These are phyloP conservation scores for Seriola dumerili DNA, from an alignment of 2,113 vertebrate species.

Conservation along the genomic window DNA sequence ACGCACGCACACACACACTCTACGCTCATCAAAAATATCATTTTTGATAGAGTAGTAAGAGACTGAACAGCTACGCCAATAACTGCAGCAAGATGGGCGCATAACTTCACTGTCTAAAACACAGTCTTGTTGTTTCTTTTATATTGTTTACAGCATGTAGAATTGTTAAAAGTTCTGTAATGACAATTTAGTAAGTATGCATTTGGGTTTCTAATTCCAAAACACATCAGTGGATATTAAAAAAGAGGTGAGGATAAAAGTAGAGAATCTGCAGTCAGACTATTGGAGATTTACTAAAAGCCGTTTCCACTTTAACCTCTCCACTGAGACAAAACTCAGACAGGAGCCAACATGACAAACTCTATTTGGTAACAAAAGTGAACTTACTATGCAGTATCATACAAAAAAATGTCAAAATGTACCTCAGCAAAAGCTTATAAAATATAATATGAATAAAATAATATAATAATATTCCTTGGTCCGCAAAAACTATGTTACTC, in stretches of 20 bases:
- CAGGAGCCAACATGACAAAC: slow-evolving; percentile 78
- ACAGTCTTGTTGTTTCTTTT: not conserved
- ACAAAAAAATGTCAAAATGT: slow-evolving; percentile 94
- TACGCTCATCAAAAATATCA: slow-evolving; percentile 16
- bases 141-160: not conserved
- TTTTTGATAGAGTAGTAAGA: slow-evolving; percentile 24
- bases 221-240: slow-evolving; percentile 9
- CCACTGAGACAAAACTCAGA: slow-evolving; percentile 54
- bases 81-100: not conserved
- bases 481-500: slow-evolving; percentile 93
- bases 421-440: slow-evolving; percentile 97
- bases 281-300: slow-evolving; percentile 8
- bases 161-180: not conserved
- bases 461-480: slow-evolving; percentile 89
- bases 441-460: slow-evolving; percentile 88
- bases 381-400: slow-evolving; percentile 87
- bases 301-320: slow-evolving; percentile 8
- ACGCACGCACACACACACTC: not conserved
- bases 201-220: not conserved
- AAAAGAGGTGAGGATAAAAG: not conserved
- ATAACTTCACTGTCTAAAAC: slow-evolving; percentile 15
- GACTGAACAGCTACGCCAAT: not conserved
- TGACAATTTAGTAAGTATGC: not conserved
- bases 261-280: slow-evolving; percentile 7
- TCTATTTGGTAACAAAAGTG: slow-evolving; percentile 92